Percentiles rank a stretch among this genome's conserved stretches.
phyloP scores from a whole-genome alignment of 2,797 vertebrate species.

The Brotogeris chrysoptera region DNA sequence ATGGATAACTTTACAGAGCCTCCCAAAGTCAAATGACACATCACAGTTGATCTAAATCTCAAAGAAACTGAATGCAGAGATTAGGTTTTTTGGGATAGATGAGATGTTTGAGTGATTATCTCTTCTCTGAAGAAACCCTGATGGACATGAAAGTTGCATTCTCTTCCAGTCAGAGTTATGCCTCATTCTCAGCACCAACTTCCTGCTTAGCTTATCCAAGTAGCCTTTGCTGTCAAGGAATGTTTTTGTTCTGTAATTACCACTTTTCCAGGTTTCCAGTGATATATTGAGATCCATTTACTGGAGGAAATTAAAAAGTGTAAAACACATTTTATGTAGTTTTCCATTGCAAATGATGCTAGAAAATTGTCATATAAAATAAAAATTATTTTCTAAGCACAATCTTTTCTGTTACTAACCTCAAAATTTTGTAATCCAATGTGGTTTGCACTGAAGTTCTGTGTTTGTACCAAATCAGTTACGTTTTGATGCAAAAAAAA shows the following conservation, averaged over 20 bases:
- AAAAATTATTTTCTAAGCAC: background rate
- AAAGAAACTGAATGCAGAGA: slow-evolving; percentile 17
- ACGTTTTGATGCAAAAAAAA: background rate
- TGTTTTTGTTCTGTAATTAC: background rate
- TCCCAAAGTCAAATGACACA: slow-evolving; percentile 52
- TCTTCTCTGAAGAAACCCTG: background rate
- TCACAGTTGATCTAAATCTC: slow-evolving; percentile 38
- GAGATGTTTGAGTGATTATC: slow-evolving; percentile 14
- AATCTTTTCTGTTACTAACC: background rate
- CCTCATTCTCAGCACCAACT: background rate
- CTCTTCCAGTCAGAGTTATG: background rate
- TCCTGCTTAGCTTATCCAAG: background rate
- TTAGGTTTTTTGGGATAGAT: slow-evolving; percentile 21
- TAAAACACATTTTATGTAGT: background rate
- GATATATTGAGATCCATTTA: background rate
- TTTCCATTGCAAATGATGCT: background rate
- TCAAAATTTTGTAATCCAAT: background rate
- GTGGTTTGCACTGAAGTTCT: background rate
- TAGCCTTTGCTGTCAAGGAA: background rate
- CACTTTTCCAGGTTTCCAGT: background rate
- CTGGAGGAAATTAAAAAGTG: background rate
- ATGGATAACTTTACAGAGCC: slow-evolving; percentile 54
- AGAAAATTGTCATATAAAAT: background rate
- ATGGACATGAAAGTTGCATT: background rate
- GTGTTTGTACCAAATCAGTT: background rate